These are phyloP conservation scores for Cebus imitator DNA, from an alignment of 2,113 vertebrate species.

Conservation along the genomic window DNA sequence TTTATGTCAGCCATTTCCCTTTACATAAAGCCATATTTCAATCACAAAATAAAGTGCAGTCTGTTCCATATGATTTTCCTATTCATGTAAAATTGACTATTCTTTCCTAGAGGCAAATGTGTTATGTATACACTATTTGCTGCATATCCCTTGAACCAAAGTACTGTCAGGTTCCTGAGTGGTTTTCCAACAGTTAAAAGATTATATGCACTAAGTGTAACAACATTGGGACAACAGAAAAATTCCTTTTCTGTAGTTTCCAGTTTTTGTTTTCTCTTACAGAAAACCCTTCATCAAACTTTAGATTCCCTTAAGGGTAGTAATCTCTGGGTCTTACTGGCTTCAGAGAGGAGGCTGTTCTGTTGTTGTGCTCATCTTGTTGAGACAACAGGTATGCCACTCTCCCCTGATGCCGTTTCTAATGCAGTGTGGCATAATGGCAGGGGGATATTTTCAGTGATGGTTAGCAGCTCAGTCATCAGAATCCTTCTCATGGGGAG, in stretches of 20 bases:
- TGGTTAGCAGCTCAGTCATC: background rate
- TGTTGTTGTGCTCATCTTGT: background rate
- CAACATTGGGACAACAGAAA: background rate
- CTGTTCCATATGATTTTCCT: slow-evolving; percentile 18
- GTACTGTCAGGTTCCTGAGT: background rate
- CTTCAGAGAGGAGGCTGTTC: rapidly evolving
- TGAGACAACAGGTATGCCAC: background rate
- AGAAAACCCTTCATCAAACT: background rate
- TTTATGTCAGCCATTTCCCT: background rate
- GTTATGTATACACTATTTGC: background rate
- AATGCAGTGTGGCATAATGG: background rate
- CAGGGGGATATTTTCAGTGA: background rate
- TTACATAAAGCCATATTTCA: background rate
- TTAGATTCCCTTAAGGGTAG: background rate
- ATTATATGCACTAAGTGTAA: slow-evolving; percentile 4
- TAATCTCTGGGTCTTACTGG: background rate
- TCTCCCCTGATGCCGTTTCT: background rate
- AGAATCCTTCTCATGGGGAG: background rate
- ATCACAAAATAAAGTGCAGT: background rate
- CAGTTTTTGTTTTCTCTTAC: background rate
- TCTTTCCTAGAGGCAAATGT: slow-evolving; percentile 15
- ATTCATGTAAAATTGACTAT: background rate
- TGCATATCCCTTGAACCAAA: background rate
- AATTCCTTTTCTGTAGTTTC: background rate
- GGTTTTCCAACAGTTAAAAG: slow-evolving; percentile 30